Conservation (phyloP, 2,888 invertebrate genomes). For the Hartigia nigra region DNA sequence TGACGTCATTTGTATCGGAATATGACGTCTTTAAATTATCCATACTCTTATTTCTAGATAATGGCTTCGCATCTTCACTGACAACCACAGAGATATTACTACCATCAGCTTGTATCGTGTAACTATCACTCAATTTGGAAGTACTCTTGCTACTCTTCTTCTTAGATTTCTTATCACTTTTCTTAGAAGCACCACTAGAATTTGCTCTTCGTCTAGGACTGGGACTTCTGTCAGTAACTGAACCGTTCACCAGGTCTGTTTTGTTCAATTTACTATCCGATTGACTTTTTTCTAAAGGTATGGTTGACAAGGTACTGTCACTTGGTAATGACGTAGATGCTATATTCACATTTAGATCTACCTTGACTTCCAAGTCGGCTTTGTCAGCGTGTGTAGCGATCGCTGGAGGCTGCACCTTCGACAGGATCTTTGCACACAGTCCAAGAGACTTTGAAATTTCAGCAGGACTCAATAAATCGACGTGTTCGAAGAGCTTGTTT, state of each 20-base stretch:
- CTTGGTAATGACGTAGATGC: conserved; percentile 15
- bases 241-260: conserved; percentile 37
- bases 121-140: conserved; percentile 54
- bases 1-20: conserved; percentile 27
- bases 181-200: conserved; percentile 63
- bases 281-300: conserved; percentile 73
- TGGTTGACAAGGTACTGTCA: conserved; percentile 49
- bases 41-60: conserved; percentile 56
- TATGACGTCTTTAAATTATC: conserved; percentile 55
- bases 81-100: conserved; percentile 54
- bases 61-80: conserved; percentile 46
- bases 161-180: conserved; percentile 70
- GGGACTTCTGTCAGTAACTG: conserved; percentile 52
- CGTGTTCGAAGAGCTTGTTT: conserved; percentile 71
- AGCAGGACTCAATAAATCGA: conserved; percentile 68
- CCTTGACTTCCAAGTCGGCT: conserved; percentile 35
- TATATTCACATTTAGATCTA: conserved; percentile 29
- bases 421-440: conserved; percentile 79
- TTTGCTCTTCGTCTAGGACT: conserved; percentile 61
- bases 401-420: conserved; percentile 78
- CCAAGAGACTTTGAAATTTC: conserved; percentile 76
- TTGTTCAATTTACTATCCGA: conserved; percentile 75
- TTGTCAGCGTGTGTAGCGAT: conserved; percentile 62
- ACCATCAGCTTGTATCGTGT: conserved; percentile 42
- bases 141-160: conserved; percentile 66